Evolutionary conservation across 2,888 invertebrate genomes (phyloP).

Genomic region (Diloba caeruleocephala): DNA sequence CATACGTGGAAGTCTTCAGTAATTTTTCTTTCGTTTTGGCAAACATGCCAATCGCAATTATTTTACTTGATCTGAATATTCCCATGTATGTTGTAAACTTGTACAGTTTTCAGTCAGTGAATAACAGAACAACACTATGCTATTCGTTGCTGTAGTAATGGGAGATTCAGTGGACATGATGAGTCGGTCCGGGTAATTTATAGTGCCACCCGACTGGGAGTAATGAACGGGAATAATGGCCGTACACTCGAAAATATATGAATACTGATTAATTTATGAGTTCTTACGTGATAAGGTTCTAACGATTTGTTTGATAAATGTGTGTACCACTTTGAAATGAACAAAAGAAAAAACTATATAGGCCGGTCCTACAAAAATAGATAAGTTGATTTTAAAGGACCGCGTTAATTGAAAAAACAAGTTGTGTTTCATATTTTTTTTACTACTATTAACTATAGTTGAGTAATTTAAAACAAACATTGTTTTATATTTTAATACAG

Average conservation of each 20-base stretch:
- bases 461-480: too few relatives aligned
- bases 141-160: slow-evolving; percentile 25
- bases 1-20: too few relatives aligned
- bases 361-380: too few relatives aligned
- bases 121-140: slow-evolving; percentile 21
- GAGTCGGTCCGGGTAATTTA: slow-evolving; percentile 40
- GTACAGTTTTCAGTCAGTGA: slow-evolving; percentile 17
- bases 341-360: background rate
- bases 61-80: slow-evolving; percentile 9
- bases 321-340: slow-evolving; percentile 1
- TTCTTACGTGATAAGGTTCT: slow-evolving; percentile 22
- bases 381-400: too few relatives aligned
- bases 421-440: too few relatives aligned
- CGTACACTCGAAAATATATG: slow-evolving; percentile 30
- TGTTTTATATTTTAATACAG: too few relatives aligned
- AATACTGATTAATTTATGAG: slow-evolving; percentile 46
- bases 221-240: slow-evolving; percentile 40
- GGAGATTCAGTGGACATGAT: slow-evolving; percentile 33
- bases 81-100: slow-evolving; percentile 7
- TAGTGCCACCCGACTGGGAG: slow-evolving; percentile 13
- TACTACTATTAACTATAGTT: too few relatives aligned
- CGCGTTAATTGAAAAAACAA: too few relatives aligned
- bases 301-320: slow-evolving; percentile 32
- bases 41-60: too few relatives aligned
- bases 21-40: too few relatives aligned